Conservation (phyloP, 2,888 invertebrate species). For the Parelbella ahira region DNA sequence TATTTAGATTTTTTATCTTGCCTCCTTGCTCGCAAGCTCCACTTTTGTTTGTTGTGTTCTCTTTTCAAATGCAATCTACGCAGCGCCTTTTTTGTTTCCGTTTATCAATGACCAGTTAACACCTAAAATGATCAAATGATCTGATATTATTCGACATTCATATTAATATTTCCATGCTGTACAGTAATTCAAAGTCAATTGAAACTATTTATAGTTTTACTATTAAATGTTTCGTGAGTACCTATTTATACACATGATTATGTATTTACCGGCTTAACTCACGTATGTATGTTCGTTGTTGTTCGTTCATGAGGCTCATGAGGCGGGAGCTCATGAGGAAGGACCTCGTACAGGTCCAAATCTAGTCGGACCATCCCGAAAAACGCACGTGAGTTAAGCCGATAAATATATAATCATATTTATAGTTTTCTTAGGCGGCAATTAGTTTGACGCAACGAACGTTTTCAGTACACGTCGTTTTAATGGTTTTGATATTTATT, state of each 20-base stretch:
- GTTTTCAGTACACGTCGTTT: conserved; percentile 10
- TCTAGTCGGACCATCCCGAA: too few species aligned
- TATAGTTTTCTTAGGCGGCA: conserved; percentile 11
- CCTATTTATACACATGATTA: too few species aligned
- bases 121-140: conserved; percentile 9
- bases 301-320: too few species aligned
- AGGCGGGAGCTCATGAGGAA: too few species aligned
- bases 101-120: conserved; percentile 13
- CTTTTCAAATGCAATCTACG: conserved; percentile 12
- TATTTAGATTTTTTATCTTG: conserved; percentile 41
- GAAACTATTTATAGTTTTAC: conserved; percentile 20
- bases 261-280: too few species aligned
- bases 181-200: conserved; percentile 10
- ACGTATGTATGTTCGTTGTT: too few species aligned
- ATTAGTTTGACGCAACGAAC: conserved; percentile 19
- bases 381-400: too few species aligned
- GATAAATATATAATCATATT: too few species aligned
- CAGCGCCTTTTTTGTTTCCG: background rate
- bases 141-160: conserved; percentile 15
- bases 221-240: too few species aligned
- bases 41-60: conserved; percentile 27
- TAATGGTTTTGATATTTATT: conserved; percentile 10
- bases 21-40: conserved; percentile 28
- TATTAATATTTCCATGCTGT: conserved; percentile 8
- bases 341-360: too few species aligned